These are phyloP conservation scores for Sphaeramia orbicularis DNA, from an alignment of 2,797 vertebrate genomes.

Conservation along the genomic window DNA sequence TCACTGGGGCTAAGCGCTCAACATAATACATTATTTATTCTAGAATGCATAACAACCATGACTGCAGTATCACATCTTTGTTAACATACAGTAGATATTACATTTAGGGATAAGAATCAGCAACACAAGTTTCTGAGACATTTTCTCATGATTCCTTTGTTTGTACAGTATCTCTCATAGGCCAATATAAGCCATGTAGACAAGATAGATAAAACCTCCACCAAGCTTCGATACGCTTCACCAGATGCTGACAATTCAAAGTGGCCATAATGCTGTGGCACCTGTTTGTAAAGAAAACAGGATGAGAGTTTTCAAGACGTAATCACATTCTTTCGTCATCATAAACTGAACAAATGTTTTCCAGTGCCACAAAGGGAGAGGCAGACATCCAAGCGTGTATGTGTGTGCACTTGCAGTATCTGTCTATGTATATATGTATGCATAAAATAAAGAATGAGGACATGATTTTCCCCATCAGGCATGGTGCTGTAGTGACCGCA, in stretches of 20 bases:
- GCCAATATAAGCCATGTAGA: constrained; percentile 37
- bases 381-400: constrained; percentile 23
- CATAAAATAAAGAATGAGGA: constrained; percentile 19
- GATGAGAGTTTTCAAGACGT: constrained; percentile 55
- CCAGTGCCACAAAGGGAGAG: constrained; percentile 5
- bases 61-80: constrained; percentile 14
- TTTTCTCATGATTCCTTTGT: constrained; percentile 23
- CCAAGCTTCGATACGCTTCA: constrained; percentile 55
- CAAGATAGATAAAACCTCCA: constrained; percentile 57
- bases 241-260: constrained; percentile 67
- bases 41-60: constrained; percentile 2
- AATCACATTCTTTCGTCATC: constrained; percentile 54
- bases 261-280: constrained; percentile 54
- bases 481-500: constrained; percentile 8
- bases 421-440: constrained; percentile 6
- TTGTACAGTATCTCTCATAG: constrained; percentile 10
- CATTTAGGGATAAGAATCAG: constrained; percentile 18
- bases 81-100: constrained; percentile 2
- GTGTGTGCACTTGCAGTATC: constrained; percentile 1
- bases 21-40: constrained; percentile 1
- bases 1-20: constrained; percentile 13
- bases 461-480: constrained; percentile 1
- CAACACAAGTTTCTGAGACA: constrained; percentile 11
- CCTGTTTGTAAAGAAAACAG: constrained; percentile 67
- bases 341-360: constrained; percentile 40